These are phyloP conservation scores for Setipinna tenuifilis DNA, from an alignment of 2,797 vertebrate genomes.

Conservation along the genomic window DNA sequence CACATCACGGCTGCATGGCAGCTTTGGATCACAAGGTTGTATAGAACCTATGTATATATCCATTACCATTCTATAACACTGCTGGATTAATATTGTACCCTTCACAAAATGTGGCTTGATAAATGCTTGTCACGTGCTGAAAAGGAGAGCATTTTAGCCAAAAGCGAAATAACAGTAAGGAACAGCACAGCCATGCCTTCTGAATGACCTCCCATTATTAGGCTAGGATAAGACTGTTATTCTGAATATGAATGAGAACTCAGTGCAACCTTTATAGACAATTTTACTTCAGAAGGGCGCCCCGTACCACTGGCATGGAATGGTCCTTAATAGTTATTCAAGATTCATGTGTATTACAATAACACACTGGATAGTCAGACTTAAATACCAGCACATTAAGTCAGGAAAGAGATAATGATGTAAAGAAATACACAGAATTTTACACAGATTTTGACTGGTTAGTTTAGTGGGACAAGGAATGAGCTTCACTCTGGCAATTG, in stretches of 20 bases:
- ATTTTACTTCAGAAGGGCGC: not conserved
- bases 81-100: not conserved
- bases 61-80: too few relatives aligned
- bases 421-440: not conserved
- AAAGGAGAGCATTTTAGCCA: not conserved
- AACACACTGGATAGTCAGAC: not conserved
- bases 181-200: slow-evolving; percentile 21
- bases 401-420: not conserved
- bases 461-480: not conserved
- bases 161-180: slow-evolving; percentile 6
- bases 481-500: not conserved
- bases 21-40: not conserved
- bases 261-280: slow-evolving; percentile 21
- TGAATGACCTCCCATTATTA: slow-evolving; percentile 33
- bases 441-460: not conserved
- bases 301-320: not conserved
- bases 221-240: slow-evolving; percentile 11
- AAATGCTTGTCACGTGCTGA: not conserved
- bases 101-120: not conserved
- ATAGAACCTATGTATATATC: too few relatives aligned
- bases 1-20: not conserved
- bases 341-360: slow-evolving; percentile 27
- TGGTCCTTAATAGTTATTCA: slow-evolving; percentile 39
- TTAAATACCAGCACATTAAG: not conserved
- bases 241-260: slow-evolving; percentile 44